Evolutionary conservation across 2,888 invertebrate genomes (phyloP).

Genomic region (Spicauda simplicius): DNA sequence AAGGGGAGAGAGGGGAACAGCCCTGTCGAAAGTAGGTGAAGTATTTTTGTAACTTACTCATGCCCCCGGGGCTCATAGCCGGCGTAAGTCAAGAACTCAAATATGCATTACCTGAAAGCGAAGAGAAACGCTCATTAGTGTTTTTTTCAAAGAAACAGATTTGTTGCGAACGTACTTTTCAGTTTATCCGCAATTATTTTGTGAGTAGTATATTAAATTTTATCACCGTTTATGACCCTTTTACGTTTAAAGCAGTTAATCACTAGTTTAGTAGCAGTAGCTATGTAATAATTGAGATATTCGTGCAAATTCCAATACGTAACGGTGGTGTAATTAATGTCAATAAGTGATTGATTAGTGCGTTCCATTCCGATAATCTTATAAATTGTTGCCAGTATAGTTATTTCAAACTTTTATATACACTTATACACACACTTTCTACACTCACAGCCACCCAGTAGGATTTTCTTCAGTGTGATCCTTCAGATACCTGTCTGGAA

Average conservation of each 20-base stretch:
- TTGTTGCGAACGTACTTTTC: conserved; percentile 14
- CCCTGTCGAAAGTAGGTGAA: conserved; percentile 37
- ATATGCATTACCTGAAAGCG: conserved; percentile 69
- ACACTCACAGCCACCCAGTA: too few species aligned
- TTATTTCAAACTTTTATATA: too few species aligned
- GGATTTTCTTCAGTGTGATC: too few species aligned
- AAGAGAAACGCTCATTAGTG: conserved; percentile 44
- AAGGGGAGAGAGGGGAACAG: conserved; percentile 8
- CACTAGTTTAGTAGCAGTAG: neutral
- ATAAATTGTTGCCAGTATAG: neutral
- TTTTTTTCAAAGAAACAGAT: conserved; percentile 24
- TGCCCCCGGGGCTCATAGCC: conserved; percentile 46
- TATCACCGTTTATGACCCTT: neutral
- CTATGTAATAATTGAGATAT: neutral
- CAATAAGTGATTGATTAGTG: conserved; percentile 3
- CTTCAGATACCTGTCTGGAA: too few species aligned
- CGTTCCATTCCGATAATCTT: conserved; percentile 1
- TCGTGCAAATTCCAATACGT: neutral
- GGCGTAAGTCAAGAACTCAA: conserved; percentile 48
- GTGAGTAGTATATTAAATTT: conserved; percentile 3
- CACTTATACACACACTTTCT: too few species aligned
- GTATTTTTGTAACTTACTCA: conserved; percentile 56
- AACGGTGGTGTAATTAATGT: conserved; percentile 1
- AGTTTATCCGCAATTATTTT: conserved; percentile 2
- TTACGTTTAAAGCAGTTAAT: neutral